phyloP scores from a whole-genome alignment of 1,140 invertebrate species.

The Olivierus martensii region DNA sequence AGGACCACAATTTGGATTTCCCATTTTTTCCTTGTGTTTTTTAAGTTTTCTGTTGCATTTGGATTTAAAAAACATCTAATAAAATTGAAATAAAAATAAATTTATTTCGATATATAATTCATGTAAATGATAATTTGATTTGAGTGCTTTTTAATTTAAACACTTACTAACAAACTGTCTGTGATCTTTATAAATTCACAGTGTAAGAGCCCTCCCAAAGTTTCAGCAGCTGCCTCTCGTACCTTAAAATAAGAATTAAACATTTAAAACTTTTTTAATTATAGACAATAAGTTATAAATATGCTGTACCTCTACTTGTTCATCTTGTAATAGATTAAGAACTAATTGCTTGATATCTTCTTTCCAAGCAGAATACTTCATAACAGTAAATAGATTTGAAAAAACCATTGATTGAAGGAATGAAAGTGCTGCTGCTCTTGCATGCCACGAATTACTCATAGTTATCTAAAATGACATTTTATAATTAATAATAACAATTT shows the following conservation, averaged over 20 bases:
- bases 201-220: slow-evolving; percentile 73
- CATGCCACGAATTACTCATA: slow-evolving; percentile 54
- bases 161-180: slow-evolving; percentile 30
- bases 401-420: slow-evolving; percentile 70
- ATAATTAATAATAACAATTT: slow-evolving; percentile 10
- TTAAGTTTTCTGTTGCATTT: slow-evolving; percentile 18
- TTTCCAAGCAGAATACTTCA: slow-evolving; percentile 39
- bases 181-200: slow-evolving; percentile 53
- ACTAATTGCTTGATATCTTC: slow-evolving; percentile 23
- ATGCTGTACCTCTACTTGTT: slow-evolving; percentile 58
- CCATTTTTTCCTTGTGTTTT: slow-evolving; percentile 27
- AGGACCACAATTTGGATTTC: slow-evolving; percentile 28
- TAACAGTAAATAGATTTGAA: slow-evolving; percentile 60
- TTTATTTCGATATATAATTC: background rate
- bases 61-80: background rate
- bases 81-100: slow-evolving; percentile 2
- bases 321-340: slow-evolving; percentile 45
- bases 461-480: slow-evolving; percentile 23
- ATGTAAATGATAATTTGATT: too few relatives aligned
- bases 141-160: too few relatives aligned
- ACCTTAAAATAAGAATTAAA: too few relatives aligned
- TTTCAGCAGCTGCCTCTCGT: slow-evolving; percentile 59
- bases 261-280: too few relatives aligned
- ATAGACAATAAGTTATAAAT: too few relatives aligned
- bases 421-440: slow-evolving; percentile 49